Conservation (phyloP, 2,888 invertebrate genomes). For the Thymelicus sylvestris region DNA sequence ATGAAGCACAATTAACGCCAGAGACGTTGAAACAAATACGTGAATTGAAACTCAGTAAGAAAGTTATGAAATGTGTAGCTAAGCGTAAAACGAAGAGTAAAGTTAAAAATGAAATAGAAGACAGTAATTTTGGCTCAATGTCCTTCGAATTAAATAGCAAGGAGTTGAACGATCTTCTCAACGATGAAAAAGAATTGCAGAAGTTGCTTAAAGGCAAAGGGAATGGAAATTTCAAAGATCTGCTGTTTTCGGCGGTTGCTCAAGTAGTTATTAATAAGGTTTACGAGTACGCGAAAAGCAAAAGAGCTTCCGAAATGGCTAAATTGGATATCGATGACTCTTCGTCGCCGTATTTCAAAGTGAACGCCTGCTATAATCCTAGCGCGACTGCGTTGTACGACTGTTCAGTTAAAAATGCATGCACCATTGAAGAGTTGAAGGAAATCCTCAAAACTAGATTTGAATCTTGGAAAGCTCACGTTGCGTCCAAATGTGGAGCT, state of each 20-base stretch:
- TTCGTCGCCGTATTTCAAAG: conserved; percentile 57
- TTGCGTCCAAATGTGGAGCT: conserved; percentile 67
- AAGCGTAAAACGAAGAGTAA: conserved; percentile 72
- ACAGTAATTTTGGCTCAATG: conserved; percentile 63
- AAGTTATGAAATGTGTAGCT: conserved; percentile 76
- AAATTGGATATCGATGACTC: conserved; percentile 64
- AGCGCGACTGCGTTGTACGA: conserved; percentile 69
- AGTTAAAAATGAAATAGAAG: conserved; percentile 60
- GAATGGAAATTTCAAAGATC: conserved; percentile 69
- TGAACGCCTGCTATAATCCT: conserved; percentile 58
- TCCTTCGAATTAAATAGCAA: conserved; percentile 71
- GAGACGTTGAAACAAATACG: conserved; percentile 79
- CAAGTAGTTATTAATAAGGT: conserved; percentile 76
- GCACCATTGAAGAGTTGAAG: conserved; percentile 69
- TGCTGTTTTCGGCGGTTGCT: conserved; percentile 69
- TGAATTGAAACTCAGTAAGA: conserved; percentile 73
- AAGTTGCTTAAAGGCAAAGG: conserved; percentile 61
- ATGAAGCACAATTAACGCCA: conserved; percentile 73
- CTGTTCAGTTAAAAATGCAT: conserved; percentile 69
- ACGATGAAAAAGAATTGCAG: conserved; percentile 68
- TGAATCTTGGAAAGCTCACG: conserved; percentile 70
- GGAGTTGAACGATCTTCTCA: conserved; percentile 63
- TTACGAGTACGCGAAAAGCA: conserved; percentile 70
- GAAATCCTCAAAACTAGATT: conserved; percentile 65
- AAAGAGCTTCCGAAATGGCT: conserved; percentile 64